A percentile compares a stretch with the other conserved stretches of the same genome.
Evolutionary conservation across 2,113 vertebrate species (phyloP).

Genomic region (Formicarius rufipectus): DNA sequence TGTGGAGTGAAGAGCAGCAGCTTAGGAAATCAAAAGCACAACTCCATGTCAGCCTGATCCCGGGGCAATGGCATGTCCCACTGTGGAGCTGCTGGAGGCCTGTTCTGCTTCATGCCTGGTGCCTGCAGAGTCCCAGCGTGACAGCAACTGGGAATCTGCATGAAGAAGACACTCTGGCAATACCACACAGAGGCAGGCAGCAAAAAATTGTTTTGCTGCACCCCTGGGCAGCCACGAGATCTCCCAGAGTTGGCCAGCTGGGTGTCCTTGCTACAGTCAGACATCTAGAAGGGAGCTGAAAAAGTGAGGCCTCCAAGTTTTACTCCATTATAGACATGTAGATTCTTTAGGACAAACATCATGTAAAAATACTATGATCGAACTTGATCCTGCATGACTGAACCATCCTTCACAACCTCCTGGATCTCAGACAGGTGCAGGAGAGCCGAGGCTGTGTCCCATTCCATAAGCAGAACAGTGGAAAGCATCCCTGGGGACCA

Average conservation of each 20-base stretch:
- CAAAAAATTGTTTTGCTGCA: not conserved
- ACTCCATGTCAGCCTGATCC: not conserved
- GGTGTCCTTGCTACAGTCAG: not conserved
- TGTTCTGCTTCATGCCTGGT: not conserved
- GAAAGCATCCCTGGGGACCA: not conserved
- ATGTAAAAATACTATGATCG: not conserved
- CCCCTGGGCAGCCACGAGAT: rapidly evolving
- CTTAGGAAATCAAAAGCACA: not conserved
- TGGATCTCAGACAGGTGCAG: not conserved
- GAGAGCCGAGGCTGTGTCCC: not conserved
- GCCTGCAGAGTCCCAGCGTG: not conserved
- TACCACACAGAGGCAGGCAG: not conserved
- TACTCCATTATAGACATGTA: not conserved
- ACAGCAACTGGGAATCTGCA: not conserved
- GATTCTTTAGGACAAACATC: not conserved
- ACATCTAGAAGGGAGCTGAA: not conserved
- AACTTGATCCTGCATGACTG: not conserved
- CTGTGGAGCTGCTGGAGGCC: not conserved
- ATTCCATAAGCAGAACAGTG: rapidly evolving
- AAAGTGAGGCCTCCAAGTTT: not conserved
- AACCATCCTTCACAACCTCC: not conserved
- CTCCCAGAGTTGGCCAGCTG: not conserved
- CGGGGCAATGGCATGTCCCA: not conserved
- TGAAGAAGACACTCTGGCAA: not conserved
- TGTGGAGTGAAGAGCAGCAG: not conserved